Percentiles rank a stretch among this genome's conserved stretches.
These are phyloP conservation scores for Mallotus villosus DNA, from an alignment of 2,797 vertebrate species.

Conservation along the genomic window DNA sequence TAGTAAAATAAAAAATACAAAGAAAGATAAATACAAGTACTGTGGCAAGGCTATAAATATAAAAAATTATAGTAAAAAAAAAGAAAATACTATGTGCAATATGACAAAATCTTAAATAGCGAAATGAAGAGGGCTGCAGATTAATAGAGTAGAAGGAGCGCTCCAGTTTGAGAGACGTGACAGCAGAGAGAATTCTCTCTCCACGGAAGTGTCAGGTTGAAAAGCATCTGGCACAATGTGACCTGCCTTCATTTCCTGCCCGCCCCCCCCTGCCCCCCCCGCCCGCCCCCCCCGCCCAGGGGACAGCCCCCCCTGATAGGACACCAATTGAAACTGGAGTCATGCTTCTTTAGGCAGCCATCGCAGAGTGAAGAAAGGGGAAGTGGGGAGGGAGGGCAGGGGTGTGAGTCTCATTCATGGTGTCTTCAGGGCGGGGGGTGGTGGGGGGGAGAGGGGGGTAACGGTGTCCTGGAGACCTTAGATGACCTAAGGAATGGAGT, in stretches of 20 bases:
- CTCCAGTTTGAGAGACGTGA: constrained; percentile 30
- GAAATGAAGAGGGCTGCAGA: no score
- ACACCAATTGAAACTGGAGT: not conserved
- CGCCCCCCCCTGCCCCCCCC: constrained; percentile 57
- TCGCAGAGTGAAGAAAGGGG: not conserved
- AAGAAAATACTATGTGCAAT: no score
- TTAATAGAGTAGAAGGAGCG: no score
- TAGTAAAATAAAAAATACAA: no score
- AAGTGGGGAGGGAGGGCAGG: no score
- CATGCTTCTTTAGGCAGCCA: not conserved
- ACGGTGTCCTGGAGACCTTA: not conserved
- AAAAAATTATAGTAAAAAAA: no score
- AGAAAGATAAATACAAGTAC: no score
- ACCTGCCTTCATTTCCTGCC: constrained; percentile 84
- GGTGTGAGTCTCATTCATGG: not conserved
- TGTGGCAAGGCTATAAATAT: no score
- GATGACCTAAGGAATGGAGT: not conserved
- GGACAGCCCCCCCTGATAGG: not conserved
- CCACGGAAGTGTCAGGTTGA: constrained; percentile 60
- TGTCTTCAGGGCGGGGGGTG: no score
- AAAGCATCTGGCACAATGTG: constrained; percentile 79
- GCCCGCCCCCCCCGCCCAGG: not conserved
- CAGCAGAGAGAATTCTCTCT: constrained; percentile 53
- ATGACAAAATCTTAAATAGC: not conserved
- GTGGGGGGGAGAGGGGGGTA: no score